These are phyloP conservation scores for Nycteola revayana DNA, from an alignment of 2,888 invertebrate species.

Conservation along the genomic window DNA sequence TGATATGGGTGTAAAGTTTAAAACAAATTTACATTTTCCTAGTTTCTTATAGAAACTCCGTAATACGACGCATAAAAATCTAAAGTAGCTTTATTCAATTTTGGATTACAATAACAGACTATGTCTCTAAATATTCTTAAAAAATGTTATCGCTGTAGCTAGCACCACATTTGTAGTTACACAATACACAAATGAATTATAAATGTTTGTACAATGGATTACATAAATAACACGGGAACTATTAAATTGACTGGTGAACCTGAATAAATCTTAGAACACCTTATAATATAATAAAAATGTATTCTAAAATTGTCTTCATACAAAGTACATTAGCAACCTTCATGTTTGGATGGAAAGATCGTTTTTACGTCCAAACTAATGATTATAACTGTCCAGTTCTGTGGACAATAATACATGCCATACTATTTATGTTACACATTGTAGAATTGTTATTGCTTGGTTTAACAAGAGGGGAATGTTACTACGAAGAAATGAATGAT, in stretches of 20 bases:
- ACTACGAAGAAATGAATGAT: slow-evolving; percentile 38
- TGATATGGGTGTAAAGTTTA: slow-evolving; percentile 13
- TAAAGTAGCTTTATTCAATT: neutral
- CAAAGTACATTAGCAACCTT: no score
- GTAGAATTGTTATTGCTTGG: slow-evolving; percentile 15
- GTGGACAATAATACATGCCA: neutral
- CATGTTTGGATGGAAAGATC: no score
- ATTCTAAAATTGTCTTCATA: no score
- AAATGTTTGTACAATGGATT: no score
- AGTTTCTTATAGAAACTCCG: slow-evolving; percentile 21
- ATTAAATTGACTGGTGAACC: no score
- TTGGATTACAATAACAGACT: no score
- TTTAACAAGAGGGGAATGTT: slow-evolving; percentile 40
- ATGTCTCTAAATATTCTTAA: slow-evolving; percentile 18
- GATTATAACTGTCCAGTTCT: no score
- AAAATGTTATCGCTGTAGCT: slow-evolving; percentile 30
- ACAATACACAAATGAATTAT: slow-evolving; percentile 15
- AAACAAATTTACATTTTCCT: slow-evolving; percentile 11
- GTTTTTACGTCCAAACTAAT: no score
- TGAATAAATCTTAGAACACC: no score
- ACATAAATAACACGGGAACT: no score
- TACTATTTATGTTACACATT: slow-evolving; percentile 6
- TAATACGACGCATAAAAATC: slow-evolving; percentile 3
- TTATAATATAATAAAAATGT: no score
- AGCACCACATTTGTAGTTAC: slow-evolving; percentile 34